Evolutionary conservation across 92 coral and sea anemone species (phyloP).

Genomic region (Zoanthus solanderi): DNA sequence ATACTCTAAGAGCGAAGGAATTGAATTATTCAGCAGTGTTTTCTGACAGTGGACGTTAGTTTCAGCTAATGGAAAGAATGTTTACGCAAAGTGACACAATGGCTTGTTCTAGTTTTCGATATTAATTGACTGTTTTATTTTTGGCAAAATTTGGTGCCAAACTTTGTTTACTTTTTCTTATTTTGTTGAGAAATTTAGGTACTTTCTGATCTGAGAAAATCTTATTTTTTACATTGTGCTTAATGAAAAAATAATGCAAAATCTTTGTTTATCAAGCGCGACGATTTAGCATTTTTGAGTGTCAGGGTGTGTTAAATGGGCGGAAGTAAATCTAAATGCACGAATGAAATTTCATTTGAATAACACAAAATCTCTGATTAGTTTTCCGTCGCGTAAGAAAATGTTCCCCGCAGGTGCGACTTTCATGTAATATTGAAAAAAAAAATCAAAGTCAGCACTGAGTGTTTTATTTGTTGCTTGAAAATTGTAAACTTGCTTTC

Average conservation of each 20-base stretch:
- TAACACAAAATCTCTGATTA: constrained; percentile 26
- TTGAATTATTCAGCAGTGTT: background rate
- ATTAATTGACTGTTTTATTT: constrained; percentile 38
- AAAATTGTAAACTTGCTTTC: background rate
- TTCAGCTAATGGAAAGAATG: constrained; percentile 36
- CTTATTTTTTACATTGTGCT: background rate
- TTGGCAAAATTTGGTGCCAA: constrained; percentile 1
- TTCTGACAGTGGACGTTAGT: constrained; percentile 1
- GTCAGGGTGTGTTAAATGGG: constrained; percentile 29
- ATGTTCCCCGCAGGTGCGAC: constrained; percentile 31
- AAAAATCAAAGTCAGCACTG: background rate
- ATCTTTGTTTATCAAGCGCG: background rate
- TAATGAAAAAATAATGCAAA: background rate
- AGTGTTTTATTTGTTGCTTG: background rate
- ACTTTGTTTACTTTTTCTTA: background rate
- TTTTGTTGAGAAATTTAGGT: background rate
- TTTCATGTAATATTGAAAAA: background rate
- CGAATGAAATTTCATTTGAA: constrained; percentile 22
- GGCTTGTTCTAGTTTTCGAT: constrained; percentile 13
- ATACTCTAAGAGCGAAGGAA: background rate
- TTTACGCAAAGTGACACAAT: constrained; percentile 30
- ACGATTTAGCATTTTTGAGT: background rate
- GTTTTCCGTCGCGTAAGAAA: constrained; percentile 10
- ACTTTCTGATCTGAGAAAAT: background rate
- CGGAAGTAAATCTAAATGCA: constrained; percentile 29